Percentiles rank a stretch among this genome's conserved stretches.
Evolutionary conservation across 1,140 invertebrate species (phyloP).

Genomic region (Atta texana): DNA sequence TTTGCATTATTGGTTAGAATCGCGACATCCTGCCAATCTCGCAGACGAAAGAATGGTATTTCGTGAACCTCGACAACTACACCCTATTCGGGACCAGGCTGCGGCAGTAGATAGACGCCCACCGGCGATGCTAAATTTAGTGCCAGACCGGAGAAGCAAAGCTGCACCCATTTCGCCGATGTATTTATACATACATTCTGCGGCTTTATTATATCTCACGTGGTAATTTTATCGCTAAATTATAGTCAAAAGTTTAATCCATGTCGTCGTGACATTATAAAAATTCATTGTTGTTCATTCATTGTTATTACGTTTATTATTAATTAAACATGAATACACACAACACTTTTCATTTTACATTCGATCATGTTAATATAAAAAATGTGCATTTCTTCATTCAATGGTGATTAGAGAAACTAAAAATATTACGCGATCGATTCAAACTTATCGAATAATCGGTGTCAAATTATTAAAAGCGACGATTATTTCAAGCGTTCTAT

Average conservation of each 20-base stretch:
- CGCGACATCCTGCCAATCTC: constrained; percentile 48
- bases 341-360: neutral
- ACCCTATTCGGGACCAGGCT: constrained; percentile 77
- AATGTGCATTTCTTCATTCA: neutral
- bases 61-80: constrained; percentile 74
- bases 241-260: neutral
- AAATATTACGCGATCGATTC: neutral
- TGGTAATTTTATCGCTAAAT: constrained; percentile 37
- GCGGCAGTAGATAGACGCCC: constrained; percentile 76
- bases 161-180: constrained; percentile 40
- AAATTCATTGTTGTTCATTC: neutral
- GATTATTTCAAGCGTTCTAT: neutral
- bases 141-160: constrained; percentile 72
- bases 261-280: neutral
- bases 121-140: constrained; percentile 83
- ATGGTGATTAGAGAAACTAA: neutral
- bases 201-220: constrained; percentile 42
- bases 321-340: neutral
- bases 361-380: neutral
- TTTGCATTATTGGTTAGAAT: constrained; percentile 16
- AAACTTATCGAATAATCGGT: neutral
- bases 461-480: neutral
- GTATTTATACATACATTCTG: constrained; percentile 46
- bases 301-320: neutral
- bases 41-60: constrained; percentile 67